Evolutionary conservation across 2,888 invertebrate species (phyloP), one percentile per base, ranked within the genome.

Genomic region (Drosophila suboccidentalis): DNA sequence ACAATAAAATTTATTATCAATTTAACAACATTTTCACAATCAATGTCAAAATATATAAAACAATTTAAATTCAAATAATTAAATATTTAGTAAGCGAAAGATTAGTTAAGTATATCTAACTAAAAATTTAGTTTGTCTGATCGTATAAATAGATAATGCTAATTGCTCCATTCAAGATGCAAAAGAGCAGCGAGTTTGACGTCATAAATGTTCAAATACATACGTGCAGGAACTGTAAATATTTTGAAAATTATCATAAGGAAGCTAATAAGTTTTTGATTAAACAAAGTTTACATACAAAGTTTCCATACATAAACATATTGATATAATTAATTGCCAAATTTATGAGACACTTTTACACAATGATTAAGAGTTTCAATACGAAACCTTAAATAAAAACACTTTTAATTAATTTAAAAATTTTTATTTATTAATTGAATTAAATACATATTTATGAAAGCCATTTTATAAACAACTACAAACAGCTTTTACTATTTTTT

Each of bases 1-100:
- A 54, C 19, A 49, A 44, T 22, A 22, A 17, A 54, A 39, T 43
- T 17, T 53, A 51, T 47, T 57, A 71, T 71, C 49, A 57, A 61
- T 46, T 54, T 57, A 26, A 26, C 50, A 26, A 26, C 50, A 51
- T 41, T 8, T 13, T 53, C 1, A 17, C 17, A 11, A 6, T 43
- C 11, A 29, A n/a, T 26, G 22, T 15, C 22, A 22, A 44, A 22
- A 38, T n/a, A n/a, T 10, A 22, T 32, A 43, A 32, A 34, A n/a
- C 41, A 53, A 8, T 53, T 15, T 26, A 17, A 8, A 1, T 22
- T 22, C 0, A 22, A 22, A 22, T 22, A 22, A 2, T 2, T 22
- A 22, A 22, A 22, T 22, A 22, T 22, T 22, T 4, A 4, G 22
- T 22, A 2, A 50, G n/a, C 9, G 8, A 13, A 22, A 29, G 1